These are phyloP conservation scores for Hydraecia micacea DNA, from an alignment of 2,888 invertebrate species.

Conservation along the genomic window DNA sequence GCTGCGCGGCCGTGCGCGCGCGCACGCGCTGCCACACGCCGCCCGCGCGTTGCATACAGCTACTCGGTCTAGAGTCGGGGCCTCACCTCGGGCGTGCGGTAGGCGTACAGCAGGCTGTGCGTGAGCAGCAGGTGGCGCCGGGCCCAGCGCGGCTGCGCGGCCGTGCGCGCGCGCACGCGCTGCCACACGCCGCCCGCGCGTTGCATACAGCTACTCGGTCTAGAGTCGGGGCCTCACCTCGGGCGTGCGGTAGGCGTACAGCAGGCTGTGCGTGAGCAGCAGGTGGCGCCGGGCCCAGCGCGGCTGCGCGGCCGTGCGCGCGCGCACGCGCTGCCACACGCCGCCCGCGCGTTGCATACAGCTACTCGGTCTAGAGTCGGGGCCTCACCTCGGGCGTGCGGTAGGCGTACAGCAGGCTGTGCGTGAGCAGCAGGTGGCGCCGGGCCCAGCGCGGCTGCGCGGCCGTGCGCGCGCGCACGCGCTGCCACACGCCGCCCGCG, in stretches of 20 bases:
- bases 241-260: slow-evolving; percentile 12
- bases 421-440: slow-evolving; percentile 67
- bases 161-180: too few species aligned
- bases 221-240: background rate
- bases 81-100: slow-evolving; percentile 65
- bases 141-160: slow-evolving; percentile 62
- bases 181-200: too few species aligned
- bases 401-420: slow-evolving; percentile 50
- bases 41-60: too few species aligned
- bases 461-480: background rate
- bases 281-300: slow-evolving; percentile 72
- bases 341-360: too few species aligned
- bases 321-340: too few species aligned
- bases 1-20: too few species aligned
- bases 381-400: slow-evolving; percentile 31
- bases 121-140: slow-evolving; percentile 78
- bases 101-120: slow-evolving; percentile 83
- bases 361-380: too few species aligned
- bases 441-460: slow-evolving; percentile 76
- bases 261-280: slow-evolving; percentile 20
- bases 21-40: too few species aligned
- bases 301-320: slow-evolving; percentile 13
- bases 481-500: background rate
- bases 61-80: background rate
- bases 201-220: too few species aligned